Evolutionary conservation across 2,797 vertebrate species (phyloP).

Genomic region (Lateolabrax maculatus): DNA sequence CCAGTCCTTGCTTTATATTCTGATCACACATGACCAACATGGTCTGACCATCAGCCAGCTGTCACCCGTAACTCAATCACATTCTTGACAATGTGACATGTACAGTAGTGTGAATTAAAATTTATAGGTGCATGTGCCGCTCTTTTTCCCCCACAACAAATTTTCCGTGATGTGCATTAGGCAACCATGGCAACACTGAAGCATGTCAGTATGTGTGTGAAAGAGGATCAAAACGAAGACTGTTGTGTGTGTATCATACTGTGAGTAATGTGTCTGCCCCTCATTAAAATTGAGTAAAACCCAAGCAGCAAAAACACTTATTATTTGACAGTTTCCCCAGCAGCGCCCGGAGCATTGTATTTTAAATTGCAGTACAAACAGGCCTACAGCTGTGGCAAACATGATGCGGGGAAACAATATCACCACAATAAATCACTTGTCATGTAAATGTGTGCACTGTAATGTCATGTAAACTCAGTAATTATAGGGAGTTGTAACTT

Average conservation of each 20-base stretch:
- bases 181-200: conserved; percentile 36
- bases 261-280: conserved; percentile 48
- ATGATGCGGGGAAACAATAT: conserved; percentile 35
- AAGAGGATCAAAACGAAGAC: conserved; percentile 44
- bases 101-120: conserved; percentile 1
- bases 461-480: conserved; percentile 22
- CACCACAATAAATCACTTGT: conserved; percentile 31
- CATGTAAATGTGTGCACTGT: conserved; percentile 11
- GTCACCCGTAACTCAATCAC: not conserved
- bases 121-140: not conserved
- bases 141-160: not conserved
- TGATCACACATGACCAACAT: not conserved
- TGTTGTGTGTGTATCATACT: conserved; percentile 34
- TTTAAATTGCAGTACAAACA: conserved; percentile 63
- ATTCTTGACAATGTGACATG: not conserved
- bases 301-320: conserved; percentile 39
- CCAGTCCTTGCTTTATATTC: not conserved
- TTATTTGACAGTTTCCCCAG: conserved; percentile 56
- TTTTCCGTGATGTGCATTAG: conserved; percentile 20
- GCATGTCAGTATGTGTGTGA: conserved; percentile 18
- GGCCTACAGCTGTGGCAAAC: conserved; percentile 40
- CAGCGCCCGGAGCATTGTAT: conserved; percentile 52
- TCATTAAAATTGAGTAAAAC: conserved; percentile 66
- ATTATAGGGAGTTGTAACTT: conserved; percentile 19
- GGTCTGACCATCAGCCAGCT: not conserved